A percentile compares a stretch with the other conserved stretches of the same genome.
These are phyloP conservation scores for Chloroceryle aenea DNA, from an alignment of 2,113 vertebrate genomes.

Conservation along the genomic window DNA sequence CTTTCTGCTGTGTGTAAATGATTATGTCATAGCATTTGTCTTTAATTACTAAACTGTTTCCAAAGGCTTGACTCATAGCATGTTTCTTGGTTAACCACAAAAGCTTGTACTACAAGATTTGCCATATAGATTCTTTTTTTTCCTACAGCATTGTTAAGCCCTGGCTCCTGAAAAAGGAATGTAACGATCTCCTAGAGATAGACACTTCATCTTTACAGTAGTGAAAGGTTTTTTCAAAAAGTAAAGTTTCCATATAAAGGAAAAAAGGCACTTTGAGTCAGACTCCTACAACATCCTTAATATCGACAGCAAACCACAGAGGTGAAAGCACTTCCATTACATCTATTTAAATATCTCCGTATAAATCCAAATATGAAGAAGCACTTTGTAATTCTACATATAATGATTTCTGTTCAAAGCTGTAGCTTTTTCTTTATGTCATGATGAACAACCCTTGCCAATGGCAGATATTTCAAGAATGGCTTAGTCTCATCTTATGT, in stretches of 20 bases:
- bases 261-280: constrained; percentile 42
- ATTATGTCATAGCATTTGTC: constrained; percentile 88
- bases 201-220: constrained; percentile 64
- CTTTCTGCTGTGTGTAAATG: constrained; percentile 80
- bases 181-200: constrained; percentile 57
- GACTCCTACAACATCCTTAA: neutral
- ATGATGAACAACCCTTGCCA: neutral
- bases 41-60: constrained; percentile 85
- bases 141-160: constrained; percentile 67
- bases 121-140: constrained; percentile 77
- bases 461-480: neutral
- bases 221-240: neutral
- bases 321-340: neutral
- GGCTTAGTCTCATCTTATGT: neutral
- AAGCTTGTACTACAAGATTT: constrained; percentile 83
- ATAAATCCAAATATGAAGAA: neutral
- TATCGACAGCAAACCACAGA: neutral
- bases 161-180: constrained; percentile 72
- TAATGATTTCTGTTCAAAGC: neutral
- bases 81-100: constrained; percentile 85
- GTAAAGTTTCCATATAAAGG: neutral
- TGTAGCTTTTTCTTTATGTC: neutral
- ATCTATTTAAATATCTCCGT: neutral
- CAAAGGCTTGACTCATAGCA: constrained; percentile 81
- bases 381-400: neutral